These are phyloP conservation scores for Myrmecophaga tridactyla DNA, from an alignment of 2,113 vertebrate species.

Conservation along the genomic window DNA sequence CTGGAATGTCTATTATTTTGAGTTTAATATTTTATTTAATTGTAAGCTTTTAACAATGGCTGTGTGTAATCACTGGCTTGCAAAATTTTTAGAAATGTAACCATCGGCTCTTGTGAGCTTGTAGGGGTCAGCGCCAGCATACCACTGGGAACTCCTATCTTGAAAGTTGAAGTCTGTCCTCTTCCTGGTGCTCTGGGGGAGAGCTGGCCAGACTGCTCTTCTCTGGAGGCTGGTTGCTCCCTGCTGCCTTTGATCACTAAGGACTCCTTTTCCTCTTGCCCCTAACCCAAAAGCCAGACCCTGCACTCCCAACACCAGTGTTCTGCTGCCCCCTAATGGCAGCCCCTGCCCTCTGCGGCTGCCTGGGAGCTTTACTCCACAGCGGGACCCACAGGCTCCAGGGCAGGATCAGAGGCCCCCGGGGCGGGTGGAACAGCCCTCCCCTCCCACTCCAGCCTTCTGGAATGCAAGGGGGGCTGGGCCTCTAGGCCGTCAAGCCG, in stretches of 20 bases:
- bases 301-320: background rate
- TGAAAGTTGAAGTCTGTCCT: background rate
- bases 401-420: background rate
- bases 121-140: background rate
- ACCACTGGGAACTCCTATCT: fast-evolving
- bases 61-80: background rate
- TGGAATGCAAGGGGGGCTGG: fast-evolving
- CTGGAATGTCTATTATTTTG: background rate
- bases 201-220: background rate
- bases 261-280: background rate
- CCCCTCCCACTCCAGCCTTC: background rate
- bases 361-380: background rate
- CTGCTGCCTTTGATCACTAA: background rate
- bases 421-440: background rate
- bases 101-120: background rate
- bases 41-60: background rate
- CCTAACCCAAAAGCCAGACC: background rate
- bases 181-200: too few relatives aligned
- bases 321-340: conserved; percentile 21
- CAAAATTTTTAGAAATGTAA: background rate
- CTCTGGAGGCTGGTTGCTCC: background rate
- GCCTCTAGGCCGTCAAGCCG: too few relatives aligned
- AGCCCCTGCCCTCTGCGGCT: background rate
- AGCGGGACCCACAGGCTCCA: too few relatives aligned
- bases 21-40: background rate